These are phyloP conservation scores for Drosophila falleni DNA, from an alignment of 2,888 invertebrate genomes.

Conservation along the genomic window DNA sequence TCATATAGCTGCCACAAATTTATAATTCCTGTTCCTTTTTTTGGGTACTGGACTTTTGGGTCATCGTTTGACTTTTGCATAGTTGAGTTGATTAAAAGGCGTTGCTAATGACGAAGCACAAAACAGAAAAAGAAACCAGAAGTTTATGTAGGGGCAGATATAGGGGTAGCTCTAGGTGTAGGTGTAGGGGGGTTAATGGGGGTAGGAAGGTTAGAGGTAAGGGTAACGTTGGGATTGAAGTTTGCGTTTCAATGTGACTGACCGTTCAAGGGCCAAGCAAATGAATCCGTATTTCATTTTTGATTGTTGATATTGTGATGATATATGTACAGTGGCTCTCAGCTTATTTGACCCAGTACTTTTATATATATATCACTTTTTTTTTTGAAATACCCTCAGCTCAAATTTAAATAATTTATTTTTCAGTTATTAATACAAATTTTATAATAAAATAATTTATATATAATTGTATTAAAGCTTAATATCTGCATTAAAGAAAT, in stretches of 20 bases:
- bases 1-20: not conserved
- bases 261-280: slow-evolving; percentile 40
- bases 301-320: not conserved
- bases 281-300: slow-evolving; percentile 33
- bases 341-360: no score
- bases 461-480: no score
- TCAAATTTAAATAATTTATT: no score
- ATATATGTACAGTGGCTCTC: not conserved
- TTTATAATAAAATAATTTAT: no score
- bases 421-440: no score
- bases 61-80: slow-evolving; percentile 53
- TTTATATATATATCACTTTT: no score
- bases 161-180: not conserved
- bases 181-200: not conserved
- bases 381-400: no score
- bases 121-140: not conserved
- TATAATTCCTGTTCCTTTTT: not conserved
- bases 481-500: no score
- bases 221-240: not conserved
- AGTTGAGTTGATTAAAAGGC: slow-evolving; percentile 73
- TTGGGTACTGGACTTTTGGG: slow-evolving; percentile 25
- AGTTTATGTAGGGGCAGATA: not conserved
- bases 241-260: slow-evolving; percentile 37
- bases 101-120: slow-evolving; percentile 66
- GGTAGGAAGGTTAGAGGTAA: not conserved